Evolutionary conservation across 2,113 vertebrate genomes (phyloP).

Genomic region (Ceyx cyanopectus): DNA sequence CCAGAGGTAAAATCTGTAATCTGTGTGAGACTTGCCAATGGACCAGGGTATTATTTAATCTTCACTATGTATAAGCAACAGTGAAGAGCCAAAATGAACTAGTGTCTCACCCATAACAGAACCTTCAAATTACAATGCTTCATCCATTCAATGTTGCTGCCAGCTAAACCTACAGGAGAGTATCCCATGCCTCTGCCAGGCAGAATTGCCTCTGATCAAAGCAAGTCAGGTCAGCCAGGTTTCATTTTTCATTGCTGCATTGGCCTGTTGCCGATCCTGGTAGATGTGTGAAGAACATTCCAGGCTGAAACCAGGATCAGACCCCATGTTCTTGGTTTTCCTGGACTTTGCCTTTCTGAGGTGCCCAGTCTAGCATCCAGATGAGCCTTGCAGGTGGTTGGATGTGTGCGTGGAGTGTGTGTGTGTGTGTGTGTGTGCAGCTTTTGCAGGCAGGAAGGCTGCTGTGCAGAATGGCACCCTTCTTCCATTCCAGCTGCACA

Average conservation of each 20-base stretch:
- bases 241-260: neutral
- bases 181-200: neutral
- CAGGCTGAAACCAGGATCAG: neutral
- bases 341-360: neutral
- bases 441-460: neutral
- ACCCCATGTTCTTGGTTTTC: neutral
- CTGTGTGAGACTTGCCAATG: neutral
- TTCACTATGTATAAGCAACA: neutral
- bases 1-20: neutral
- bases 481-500: neutral
- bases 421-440: neutral
- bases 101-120: neutral
- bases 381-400: neutral
- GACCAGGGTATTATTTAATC: neutral
- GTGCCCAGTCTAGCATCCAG: neutral
- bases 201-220: neutral
- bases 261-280: neutral
- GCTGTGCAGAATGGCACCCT: neutral
- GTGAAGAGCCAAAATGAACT: neutral
- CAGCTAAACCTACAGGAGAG: neutral
- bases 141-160: neutral
- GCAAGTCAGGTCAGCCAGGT: neutral
- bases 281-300: neutral
- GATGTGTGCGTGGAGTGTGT: neutral
- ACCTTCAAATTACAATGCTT: neutral